These are phyloP conservation scores for Entelurus aequoreus DNA, from an alignment of 2,113 vertebrate species.

Conservation along the genomic window DNA sequence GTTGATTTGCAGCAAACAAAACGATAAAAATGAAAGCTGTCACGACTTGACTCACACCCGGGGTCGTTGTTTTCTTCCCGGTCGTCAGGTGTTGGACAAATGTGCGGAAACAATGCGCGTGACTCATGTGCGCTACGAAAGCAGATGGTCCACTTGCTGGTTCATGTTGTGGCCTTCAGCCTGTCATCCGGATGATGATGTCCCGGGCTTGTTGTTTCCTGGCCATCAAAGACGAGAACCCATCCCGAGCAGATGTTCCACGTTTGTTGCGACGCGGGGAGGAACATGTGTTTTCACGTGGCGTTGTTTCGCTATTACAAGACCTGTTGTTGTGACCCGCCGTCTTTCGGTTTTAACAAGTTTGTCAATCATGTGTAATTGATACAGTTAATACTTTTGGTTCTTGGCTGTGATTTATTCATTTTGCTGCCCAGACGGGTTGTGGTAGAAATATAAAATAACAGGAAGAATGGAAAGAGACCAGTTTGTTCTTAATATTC, in stretches of 20 bases:
- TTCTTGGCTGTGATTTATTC: too few relatives aligned
- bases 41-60: background rate
- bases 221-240: conserved; percentile 18
- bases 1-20: background rate
- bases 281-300: conserved; percentile 35
- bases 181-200: conserved; percentile 23
- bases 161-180: background rate
- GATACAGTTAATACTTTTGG: too few relatives aligned
- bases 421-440: too few relatives aligned
- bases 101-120: background rate
- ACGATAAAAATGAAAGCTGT: background rate
- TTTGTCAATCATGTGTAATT: too few relatives aligned
- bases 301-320: conserved; percentile 18
- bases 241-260: conserved; percentile 33
- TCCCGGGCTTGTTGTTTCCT: conserved; percentile 29
- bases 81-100: background rate
- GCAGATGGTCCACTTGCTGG: conserved; percentile 4
- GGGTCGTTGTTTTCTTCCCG: background rate
- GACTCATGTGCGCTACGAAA: background rate
- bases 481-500: too few relatives aligned
- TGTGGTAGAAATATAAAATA: too few relatives aligned
- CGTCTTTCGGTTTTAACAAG: background rate
- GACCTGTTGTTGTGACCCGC: conserved; percentile 15
- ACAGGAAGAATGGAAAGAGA: too few relatives aligned
- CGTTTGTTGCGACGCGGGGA: background rate